Evolutionary conservation across 2,113 vertebrate genomes (phyloP), one percentile per base, ranked within the genome.

Genomic region (Lophochroa leadbeateri): DNA sequence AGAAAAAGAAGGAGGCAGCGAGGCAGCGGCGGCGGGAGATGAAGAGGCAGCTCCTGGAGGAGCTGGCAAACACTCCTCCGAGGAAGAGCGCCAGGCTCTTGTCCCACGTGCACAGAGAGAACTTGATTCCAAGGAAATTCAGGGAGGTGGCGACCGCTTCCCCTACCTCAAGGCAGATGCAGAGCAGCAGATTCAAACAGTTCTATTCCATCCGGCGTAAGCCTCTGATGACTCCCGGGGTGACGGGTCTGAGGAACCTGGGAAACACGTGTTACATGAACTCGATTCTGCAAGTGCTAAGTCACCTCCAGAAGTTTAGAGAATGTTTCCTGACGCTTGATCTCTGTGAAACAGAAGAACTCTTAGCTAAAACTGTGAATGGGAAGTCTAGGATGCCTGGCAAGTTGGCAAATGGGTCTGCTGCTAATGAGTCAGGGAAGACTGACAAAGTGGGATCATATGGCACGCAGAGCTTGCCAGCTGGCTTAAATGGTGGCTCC

Each of bases 241-340:
- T 99, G 74, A 99, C 99, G 1, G 99, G 99, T 85, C 98, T 99
- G 67, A 98, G 99, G 74, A 99, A 99, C 97, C 98, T 99, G 96
- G 99, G 99, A 76, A 99, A 99, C 97, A 99, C 99, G 1, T 99
- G 99, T 92, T 99, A 99, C 86, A 99, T 99, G 99, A 99, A 99
- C 98, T 99, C 99, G 70, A 99, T 99, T 97, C 98, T 99, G 91
- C 99, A 99, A 97, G 99, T 99, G 98, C 98, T 99, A 49, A 99
- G 99, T 95, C 99, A 99, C 98, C 98, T 99, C 97, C 99, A 99
- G 97, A 99, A 99, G 98, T 99, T 99, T 98, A 98, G 99, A 86
- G 99, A 99, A 96, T 99, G 99, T 98, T 99, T 99, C 97, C 97
- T 99, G 97, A 99, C 99, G 31, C 98, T 99, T 88, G 99, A 99